These are phyloP conservation scores for Misgurnus anguillicaudatus DNA, from an alignment of 2,113 vertebrate species.

Conservation along the genomic window DNA sequence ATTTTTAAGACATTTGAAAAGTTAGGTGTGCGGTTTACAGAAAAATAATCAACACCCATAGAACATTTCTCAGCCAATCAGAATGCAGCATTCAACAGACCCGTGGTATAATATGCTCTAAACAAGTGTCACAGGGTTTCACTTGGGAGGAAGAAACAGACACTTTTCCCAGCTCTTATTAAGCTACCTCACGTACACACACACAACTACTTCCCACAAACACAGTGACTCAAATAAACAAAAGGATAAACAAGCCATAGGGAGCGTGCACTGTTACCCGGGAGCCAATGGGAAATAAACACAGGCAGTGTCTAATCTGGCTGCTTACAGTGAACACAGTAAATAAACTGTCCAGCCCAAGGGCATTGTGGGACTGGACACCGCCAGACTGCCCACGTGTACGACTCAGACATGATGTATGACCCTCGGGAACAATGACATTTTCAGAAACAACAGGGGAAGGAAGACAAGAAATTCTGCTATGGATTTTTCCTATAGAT, in stretches of 20 bases:
- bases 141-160: constrained; percentile 49
- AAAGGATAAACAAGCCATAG: constrained; percentile 67
- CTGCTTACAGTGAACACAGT: constrained; percentile 54
- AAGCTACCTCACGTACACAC: constrained; percentile 51
- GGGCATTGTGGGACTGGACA: constrained; percentile 46
- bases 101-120: too few species aligned
- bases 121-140: constrained; percentile 48
- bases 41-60: too few species aligned
- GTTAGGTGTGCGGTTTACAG: too few species aligned
- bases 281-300: constrained; percentile 60
- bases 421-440: constrained; percentile 28
- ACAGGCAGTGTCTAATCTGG: constrained; percentile 47
- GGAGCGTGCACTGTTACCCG: constrained; percentile 59
- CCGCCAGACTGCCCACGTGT: constrained; percentile 45
- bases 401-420: constrained; percentile 34
- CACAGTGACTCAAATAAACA: constrained; percentile 72
- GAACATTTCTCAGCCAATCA: too few species aligned
- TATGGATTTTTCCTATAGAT: constrained; percentile 37
- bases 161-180: constrained; percentile 57
- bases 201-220: constrained; percentile 63
- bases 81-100: too few species aligned
- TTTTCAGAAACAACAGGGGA: constrained; percentile 13
- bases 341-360: constrained; percentile 52
- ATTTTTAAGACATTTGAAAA: too few species aligned
- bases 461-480: neutral